Conservation (phyloP, 2,113 vertebrate species). For the Proteles cristata region DNA sequence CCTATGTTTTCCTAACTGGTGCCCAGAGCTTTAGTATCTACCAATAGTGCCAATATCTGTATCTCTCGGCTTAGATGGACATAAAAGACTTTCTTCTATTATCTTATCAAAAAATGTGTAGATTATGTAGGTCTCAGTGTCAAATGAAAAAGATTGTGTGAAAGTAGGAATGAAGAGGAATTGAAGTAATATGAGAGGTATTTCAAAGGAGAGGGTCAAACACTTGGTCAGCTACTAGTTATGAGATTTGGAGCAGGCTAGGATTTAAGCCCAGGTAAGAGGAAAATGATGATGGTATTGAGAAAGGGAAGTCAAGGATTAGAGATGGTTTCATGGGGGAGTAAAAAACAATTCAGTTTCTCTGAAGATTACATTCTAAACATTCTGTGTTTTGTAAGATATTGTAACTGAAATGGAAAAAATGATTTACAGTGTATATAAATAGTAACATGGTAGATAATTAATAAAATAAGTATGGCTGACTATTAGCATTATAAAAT, state of each 20-base stretch:
- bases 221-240: background rate
- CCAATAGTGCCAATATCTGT: background rate
- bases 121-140: background rate
- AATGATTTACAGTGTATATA: background rate
- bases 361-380: background rate
- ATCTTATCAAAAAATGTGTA: background rate
- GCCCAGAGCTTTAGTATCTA: background rate
- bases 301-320: background rate
- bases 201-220: background rate
- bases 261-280: background rate
- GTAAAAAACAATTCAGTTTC: background rate
- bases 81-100: background rate
- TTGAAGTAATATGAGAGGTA: background rate
- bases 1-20: background rate
- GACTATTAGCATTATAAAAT: background rate
- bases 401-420: background rate
- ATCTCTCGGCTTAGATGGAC: background rate
- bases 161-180: constrained; percentile 5
- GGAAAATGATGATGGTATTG: background rate
- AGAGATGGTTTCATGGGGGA: background rate
- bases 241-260: background rate
- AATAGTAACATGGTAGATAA: background rate
- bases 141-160: background rate
- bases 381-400: background rate
- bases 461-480: background rate